These are phyloP conservation scores for Tridacna gigas DNA, from an alignment of 2,888 invertebrate species.

Conservation along the genomic window DNA sequence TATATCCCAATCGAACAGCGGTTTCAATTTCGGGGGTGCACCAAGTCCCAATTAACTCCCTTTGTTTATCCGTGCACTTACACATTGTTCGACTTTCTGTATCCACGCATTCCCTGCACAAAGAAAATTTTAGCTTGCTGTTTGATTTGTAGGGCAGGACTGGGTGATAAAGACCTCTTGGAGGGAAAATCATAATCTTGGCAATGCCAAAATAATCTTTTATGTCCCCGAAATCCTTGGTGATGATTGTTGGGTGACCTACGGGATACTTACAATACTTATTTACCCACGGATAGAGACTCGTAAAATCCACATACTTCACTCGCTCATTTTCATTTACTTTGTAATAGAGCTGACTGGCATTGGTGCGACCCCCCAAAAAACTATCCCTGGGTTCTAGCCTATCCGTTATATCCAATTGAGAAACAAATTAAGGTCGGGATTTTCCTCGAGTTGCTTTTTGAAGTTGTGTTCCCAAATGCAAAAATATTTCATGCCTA, in stretches of 20 bases:
- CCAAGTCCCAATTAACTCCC: conserved; percentile 77
- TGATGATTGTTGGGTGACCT: conserved; percentile 60
- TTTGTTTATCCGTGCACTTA: conserved; percentile 70
- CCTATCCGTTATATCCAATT: conserved; percentile 42
- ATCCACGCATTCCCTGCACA: conserved; percentile 76
- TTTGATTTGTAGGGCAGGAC: conserved; percentile 74
- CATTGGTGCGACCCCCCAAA: too few species aligned
- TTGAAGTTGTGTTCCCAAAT: conserved; percentile 66
- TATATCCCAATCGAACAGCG: conserved; percentile 79
- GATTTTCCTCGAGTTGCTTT: conserved; percentile 36
- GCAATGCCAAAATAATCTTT: conserved; percentile 41
- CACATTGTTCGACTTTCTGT: conserved; percentile 70
- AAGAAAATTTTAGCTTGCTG: conserved; percentile 78
- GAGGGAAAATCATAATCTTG: conserved; percentile 52
- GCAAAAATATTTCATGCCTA: too few species aligned
- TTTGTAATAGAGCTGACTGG: conserved; percentile 65
- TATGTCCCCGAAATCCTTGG: conserved; percentile 25
- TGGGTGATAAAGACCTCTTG: conserved; percentile 71
- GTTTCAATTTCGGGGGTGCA: conserved; percentile 79
- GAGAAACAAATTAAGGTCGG: conserved; percentile 9
- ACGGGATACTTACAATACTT: conserved; percentile 67
- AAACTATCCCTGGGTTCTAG: too few species aligned
- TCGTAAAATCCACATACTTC: conserved; percentile 65
- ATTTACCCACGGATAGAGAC: conserved; percentile 68
- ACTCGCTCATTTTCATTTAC: conserved; percentile 50